Base-by-base conservation (phyloP, 2,113 vertebrate species). In the Casuarius casuarius region DNA sequence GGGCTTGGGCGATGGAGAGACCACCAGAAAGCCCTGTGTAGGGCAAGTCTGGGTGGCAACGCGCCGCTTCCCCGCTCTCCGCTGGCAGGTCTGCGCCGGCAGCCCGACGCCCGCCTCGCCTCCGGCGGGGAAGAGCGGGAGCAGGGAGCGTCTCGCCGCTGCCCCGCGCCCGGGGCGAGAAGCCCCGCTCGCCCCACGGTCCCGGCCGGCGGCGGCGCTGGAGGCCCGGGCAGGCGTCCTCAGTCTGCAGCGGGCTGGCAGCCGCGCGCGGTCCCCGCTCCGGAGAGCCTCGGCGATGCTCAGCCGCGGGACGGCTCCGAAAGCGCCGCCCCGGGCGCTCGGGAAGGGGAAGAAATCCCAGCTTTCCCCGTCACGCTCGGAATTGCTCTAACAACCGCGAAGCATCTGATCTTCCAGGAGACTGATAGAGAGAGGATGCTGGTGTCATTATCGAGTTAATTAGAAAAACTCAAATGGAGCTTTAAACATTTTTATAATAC, bases 401-500 rank as follows among this genome's bases (percentile, higher is more conserved):
- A 25, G n/a, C 73, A n/a, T 93, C 92, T 76, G 58, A 78, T 87
- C 91, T 85, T 96, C 48, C 74, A 74, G 46, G 31, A 92, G 79
- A 67, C 77, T 84, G 67, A 91, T 65, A 19, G 71, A 61, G 90
- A 63, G 51, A 89, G 77, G 95, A 93, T 70, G 89, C 82, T 91
- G 80, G 90, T 89, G 82, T 89, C 87, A 89, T 91, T 93, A 91
- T 56, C 81, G 62, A 96, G 89, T 67, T 94, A 96, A 90, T 72
- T 85, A 84, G 77, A 82, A 92, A 92, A 92, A 82, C 91, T 71
- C 72, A 93, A 95, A 90, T 81, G 82, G 75, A 63, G 84, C 93
- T 95, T 97, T 94, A 93, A 94, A 91, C 95, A 86, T 95, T 95
- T 95, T 94, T 87, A 76, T 94, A 91, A 97, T 93, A 85, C 97